Conservation (phyloP, 2,888 invertebrate genomes). For the Oscheius sp. region DNA sequence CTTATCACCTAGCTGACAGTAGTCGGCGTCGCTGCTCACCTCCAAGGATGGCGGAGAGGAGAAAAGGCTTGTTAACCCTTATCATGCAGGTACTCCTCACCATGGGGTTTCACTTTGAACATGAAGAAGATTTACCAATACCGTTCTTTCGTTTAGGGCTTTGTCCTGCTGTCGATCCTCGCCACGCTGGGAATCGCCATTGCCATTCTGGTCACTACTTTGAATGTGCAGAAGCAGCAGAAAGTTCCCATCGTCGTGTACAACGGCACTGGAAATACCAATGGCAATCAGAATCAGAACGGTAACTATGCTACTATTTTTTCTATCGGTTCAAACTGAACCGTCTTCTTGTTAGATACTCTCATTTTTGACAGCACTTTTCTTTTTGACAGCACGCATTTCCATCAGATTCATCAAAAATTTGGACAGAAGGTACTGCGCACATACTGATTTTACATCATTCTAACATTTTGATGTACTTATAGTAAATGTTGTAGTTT, state of each 20-base stretch:
- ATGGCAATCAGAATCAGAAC: too few species aligned
- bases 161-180: conserved; percentile 22
- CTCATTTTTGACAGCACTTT: too few species aligned
- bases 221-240: conserved; percentile 42
- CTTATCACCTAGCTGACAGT: conserved; percentile 24
- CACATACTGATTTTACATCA: too few species aligned
- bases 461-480: too few species aligned
- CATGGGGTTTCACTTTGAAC: too few species aligned
- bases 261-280: neutral
- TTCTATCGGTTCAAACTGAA: too few species aligned
- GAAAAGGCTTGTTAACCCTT: conserved; percentile 19
- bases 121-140: neutral
- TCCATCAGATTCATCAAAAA: too few species aligned
- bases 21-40: conserved; percentile 30
- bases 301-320: too few species aligned
- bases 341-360: too few species aligned
- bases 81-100: conserved; percentile 14
- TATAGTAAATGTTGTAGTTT: too few species aligned
- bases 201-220: conserved; percentile 48
- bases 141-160: neutral
- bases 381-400: too few species aligned
- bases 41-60: conserved; percentile 19
- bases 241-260: neutral
- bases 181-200: conserved; percentile 55
- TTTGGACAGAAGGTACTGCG: too few species aligned